Conservation (phyloP, 2,888 invertebrate genomes). For the Oscheius sp. region DNA sequence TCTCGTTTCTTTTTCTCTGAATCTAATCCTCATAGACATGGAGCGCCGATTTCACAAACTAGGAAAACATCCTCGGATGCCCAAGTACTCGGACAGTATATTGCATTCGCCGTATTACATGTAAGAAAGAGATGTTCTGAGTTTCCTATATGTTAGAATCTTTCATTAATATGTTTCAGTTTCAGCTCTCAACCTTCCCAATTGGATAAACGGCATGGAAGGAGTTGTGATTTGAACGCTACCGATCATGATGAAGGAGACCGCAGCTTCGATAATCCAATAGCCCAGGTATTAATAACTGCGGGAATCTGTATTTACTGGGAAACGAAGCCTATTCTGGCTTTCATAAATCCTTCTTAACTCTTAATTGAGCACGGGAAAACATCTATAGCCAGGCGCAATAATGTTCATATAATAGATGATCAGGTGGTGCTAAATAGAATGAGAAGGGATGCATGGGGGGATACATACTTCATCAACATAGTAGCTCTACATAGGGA, state of each 20-base stretch:
- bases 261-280: constrained; percentile 52
- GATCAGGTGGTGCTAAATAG: no score
- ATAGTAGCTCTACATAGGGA: no score
- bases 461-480: no score
- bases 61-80: constrained; percentile 7
- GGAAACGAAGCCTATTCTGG: no score
- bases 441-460: no score
- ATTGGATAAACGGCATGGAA: constrained; percentile 55
- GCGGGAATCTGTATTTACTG: no score
- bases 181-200: constrained; percentile 50
- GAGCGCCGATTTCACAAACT: neutral
- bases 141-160: neutral
- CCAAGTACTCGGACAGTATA: constrained; percentile 28
- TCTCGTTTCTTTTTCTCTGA: neutral
- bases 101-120: constrained; percentile 23
- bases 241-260: constrained; percentile 37
- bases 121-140: neutral
- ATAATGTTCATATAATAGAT: no score
- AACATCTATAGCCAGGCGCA: no score
- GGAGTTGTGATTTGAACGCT: constrained; percentile 59
- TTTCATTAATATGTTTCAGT: neutral
- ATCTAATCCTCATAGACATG: neutral
- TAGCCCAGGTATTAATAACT: constrained; percentile 63
- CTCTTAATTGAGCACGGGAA: no score
- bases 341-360: no score